Evolutionary conservation across 30 jellyfish, hydroid and myxozoan species (phyloP).

Genomic region (Aurelia coerulea): DNA sequence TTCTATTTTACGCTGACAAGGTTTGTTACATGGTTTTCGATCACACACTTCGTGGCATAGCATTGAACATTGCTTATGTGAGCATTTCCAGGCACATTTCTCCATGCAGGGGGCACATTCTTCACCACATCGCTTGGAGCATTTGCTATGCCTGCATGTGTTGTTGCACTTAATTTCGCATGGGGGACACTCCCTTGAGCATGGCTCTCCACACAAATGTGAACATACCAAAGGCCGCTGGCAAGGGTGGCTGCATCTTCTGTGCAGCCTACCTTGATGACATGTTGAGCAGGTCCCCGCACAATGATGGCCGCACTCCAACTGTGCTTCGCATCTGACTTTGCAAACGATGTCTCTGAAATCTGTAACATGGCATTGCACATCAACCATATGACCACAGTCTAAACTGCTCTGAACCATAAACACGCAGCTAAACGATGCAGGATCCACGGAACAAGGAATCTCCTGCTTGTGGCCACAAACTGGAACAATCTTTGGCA

Average conservation of each 20-base stretch:
- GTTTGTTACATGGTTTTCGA: slow-evolving; percentile 62
- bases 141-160: slow-evolving; percentile 51
- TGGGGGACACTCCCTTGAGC: slow-evolving; percentile 70
- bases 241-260: slow-evolving; percentile 53
- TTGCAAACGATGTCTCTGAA: slow-evolving; percentile 13
- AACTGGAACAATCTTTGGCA: slow-evolving; percentile 51
- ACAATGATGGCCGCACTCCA: slow-evolving; percentile 80
- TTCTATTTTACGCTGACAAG: slow-evolving; percentile 10
- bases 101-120: slow-evolving; percentile 57
- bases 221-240: slow-evolving; percentile 31
- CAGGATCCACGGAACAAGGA: slow-evolving; percentile 41
- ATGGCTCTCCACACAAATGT: slow-evolving; percentile 49
- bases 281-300: slow-evolving; percentile 70
- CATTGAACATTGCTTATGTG: slow-evolving; percentile 52
- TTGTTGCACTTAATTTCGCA: slow-evolving; percentile 41
- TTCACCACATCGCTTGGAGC: slow-evolving; percentile 45
- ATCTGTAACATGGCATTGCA: background rate
- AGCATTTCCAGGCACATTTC: slow-evolving; percentile 53
- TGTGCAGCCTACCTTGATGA: slow-evolving; percentile 60
- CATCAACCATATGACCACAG: slow-evolving; percentile 31
- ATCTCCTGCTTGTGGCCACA: slow-evolving; percentile 73
- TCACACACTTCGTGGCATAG: slow-evolving; percentile 61
- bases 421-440: background rate
- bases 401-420: background rate
- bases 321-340: slow-evolving; percentile 26